Conservation (phyloP, 2,888 invertebrate genomes). For the Dioctria rufipes region DNA sequence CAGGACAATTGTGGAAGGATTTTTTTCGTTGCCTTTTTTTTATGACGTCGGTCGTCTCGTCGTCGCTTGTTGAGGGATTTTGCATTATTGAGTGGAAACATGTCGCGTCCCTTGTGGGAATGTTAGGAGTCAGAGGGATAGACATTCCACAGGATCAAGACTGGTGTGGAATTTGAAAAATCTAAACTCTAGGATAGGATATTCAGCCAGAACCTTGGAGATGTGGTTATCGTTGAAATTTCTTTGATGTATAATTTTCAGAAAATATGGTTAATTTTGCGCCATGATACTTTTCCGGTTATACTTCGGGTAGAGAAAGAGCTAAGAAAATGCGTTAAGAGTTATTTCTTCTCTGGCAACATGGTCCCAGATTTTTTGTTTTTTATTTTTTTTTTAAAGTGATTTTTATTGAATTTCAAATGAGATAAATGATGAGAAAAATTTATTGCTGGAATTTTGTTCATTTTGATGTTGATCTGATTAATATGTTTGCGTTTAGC, state of each 20-base stretch:
- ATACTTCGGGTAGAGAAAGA: neutral
- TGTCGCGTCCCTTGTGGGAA: too few species aligned
- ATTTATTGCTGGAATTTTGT: slow-evolving; percentile 33
- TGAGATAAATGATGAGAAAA: slow-evolving; percentile 36
- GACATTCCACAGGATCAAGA: too few species aligned
- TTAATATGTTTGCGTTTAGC: neutral
- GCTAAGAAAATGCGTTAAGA: neutral
- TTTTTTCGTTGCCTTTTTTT: too few species aligned
- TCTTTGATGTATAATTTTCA: neutral
- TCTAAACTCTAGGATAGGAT: neutral
- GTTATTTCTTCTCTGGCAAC: neutral
- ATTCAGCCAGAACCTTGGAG: neutral
- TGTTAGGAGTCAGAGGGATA: neutral
- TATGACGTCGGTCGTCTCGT: too few species aligned
- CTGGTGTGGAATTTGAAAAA: too few species aligned
- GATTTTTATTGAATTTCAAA: slow-evolving; percentile 34
- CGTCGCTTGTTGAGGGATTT: neutral
- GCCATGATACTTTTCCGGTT: neutral
- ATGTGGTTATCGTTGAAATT: neutral
- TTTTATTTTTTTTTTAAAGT: slow-evolving; percentile 27
- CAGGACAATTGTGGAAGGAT: neutral
- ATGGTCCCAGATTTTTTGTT: neutral
- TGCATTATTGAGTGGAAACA: neutral
- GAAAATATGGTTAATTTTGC: neutral
- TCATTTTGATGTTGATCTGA: neutral